These are phyloP conservation scores for Nothobranchius furzeri DNA, from an alignment of 2,113 vertebrate species.

Conservation along the genomic window DNA sequence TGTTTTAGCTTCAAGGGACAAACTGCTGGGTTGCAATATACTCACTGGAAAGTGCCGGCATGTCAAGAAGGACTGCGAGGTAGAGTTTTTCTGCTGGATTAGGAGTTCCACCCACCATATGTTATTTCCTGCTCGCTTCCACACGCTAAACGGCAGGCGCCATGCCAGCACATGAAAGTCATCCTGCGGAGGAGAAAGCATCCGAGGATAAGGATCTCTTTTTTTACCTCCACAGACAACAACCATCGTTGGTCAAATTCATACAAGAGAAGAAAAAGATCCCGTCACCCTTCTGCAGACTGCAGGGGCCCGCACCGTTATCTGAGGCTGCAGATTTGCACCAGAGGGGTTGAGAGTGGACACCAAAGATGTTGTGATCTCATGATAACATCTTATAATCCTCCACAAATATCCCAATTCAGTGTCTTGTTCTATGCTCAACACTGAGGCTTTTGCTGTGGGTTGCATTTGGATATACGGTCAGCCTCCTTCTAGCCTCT, in stretches of 20 bases:
- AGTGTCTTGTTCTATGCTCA: conserved; percentile 36
- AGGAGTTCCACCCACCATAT: conserved; percentile 42
- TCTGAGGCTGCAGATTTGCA: conserved; percentile 57
- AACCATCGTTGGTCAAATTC: conserved; percentile 39
- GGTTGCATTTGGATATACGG: conserved; percentile 56
- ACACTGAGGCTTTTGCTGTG: conserved; percentile 57
- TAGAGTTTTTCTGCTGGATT: conserved; percentile 51
- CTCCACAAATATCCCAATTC: conserved; percentile 37
- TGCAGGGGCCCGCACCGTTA: conserved; percentile 29
- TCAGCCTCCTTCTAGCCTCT: conserved; percentile 43
- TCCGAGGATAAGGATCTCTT: conserved; percentile 51
- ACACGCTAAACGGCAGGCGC: conserved; percentile 28
- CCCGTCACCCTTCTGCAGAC: conserved; percentile 17
- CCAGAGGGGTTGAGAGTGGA: conserved; percentile 37
- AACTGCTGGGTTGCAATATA: conserved; percentile 56
- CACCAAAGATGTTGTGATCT: conserved; percentile 51
- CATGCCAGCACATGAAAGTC: conserved; percentile 39
- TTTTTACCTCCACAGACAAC: conserved; percentile 7
- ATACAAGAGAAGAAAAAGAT: conserved; percentile 19
- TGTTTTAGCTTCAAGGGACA: conserved; percentile 32
- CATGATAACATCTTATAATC: conserved; percentile 66
- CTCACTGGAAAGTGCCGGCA: conserved; percentile 34
- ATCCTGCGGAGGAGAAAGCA: conserved; percentile 17
- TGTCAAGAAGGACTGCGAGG: conserved; percentile 46
- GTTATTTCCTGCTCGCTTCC: conserved; percentile 31